A percentile compares a stretch with the other conserved stretches of the same genome.
Conservation (phyloP, 1,140 invertebrate species). For the Thaumatotibia leucotreta region DNA sequence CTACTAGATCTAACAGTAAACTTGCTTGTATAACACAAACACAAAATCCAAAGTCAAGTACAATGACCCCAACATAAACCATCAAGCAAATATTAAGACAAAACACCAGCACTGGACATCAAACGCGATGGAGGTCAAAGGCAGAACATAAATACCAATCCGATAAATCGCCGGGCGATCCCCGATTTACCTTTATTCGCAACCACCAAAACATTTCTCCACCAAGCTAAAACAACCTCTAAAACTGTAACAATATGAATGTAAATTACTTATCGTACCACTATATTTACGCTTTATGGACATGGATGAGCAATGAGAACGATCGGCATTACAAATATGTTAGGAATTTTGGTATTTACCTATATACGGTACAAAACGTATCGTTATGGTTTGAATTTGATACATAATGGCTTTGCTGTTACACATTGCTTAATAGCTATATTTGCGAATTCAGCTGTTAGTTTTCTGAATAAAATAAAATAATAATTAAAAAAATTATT, state of each 20-base stretch:
- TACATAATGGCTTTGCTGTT: too few relatives aligned
- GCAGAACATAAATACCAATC: slow-evolving; percentile 2
- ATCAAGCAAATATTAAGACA: not conserved
- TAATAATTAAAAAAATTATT: too few relatives aligned
- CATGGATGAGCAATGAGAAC: slow-evolving; percentile 15
- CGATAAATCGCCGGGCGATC: not conserved
- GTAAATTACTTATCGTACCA: slow-evolving; percentile 18
- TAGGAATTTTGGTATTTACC: too few relatives aligned
- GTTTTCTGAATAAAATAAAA: too few relatives aligned
- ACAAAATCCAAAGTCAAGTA: not conserved
- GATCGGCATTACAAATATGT: too few relatives aligned
- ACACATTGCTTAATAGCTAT: too few relatives aligned
- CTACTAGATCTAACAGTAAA: too few relatives aligned
- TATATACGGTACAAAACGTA: too few relatives aligned
- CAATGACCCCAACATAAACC: not conserved
- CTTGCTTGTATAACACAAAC: too few relatives aligned
- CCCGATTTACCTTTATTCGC: not conserved
- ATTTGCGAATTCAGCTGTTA: too few relatives aligned
- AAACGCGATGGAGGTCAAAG: not conserved
- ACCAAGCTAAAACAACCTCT: slow-evolving; percentile 21
- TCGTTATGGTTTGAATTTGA: too few relatives aligned
- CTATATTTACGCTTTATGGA: not conserved
- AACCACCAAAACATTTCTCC: not conserved
- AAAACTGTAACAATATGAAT: slow-evolving; percentile 20
- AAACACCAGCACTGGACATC: not conserved